Percentiles rank a stretch among this genome's conserved stretches.
phyloP scores from a whole-genome alignment of 2,888 invertebrate genomes.

The Liopterus haemorrhoidalis region DNA sequence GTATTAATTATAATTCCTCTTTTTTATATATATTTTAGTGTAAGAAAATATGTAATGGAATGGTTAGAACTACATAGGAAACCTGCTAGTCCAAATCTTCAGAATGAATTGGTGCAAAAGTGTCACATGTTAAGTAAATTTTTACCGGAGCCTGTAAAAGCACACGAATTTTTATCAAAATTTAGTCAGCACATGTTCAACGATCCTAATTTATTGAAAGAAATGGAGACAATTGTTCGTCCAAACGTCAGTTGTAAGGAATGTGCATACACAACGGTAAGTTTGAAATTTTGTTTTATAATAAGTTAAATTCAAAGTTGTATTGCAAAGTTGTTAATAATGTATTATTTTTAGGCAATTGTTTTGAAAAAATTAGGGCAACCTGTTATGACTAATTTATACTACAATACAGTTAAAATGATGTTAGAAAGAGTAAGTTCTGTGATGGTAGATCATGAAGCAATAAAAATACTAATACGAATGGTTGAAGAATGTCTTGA shows the following conservation, averaged over 20 bases:
- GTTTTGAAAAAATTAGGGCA: slow-evolving; percentile 89
- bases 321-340: not conserved
- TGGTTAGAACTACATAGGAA: slow-evolving; percentile 80
- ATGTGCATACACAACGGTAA: slow-evolving; percentile 83
- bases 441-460: slow-evolving; percentile 90
- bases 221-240: slow-evolving; percentile 82
- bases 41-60: slow-evolving; percentile 77
- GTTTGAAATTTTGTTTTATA: slow-evolving; percentile 35
- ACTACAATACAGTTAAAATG: slow-evolving; percentile 95
- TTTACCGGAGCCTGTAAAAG: slow-evolving; percentile 87
- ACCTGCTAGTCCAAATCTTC: slow-evolving; percentile 60
- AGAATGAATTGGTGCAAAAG: slow-evolving; percentile 50
- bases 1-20: slow-evolving; percentile 2
- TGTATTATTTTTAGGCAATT: slow-evolving; percentile 52
- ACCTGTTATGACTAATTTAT: slow-evolving; percentile 89
- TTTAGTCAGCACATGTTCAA: slow-evolving; percentile 74
- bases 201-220: slow-evolving; percentile 62
- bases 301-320: not conserved
- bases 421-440: slow-evolving; percentile 90
- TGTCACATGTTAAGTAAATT: slow-evolving; percentile 64
- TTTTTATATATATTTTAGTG: slow-evolving; percentile 44
- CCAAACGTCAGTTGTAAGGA: slow-evolving; percentile 90
- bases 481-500: slow-evolving; percentile 66
- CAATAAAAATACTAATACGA: slow-evolving; percentile 65
- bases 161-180: slow-evolving; percentile 78